Evolutionary conservation across 2,113 vertebrate genomes (phyloP).

Genomic region (Syrmaticus mikado): DNA sequence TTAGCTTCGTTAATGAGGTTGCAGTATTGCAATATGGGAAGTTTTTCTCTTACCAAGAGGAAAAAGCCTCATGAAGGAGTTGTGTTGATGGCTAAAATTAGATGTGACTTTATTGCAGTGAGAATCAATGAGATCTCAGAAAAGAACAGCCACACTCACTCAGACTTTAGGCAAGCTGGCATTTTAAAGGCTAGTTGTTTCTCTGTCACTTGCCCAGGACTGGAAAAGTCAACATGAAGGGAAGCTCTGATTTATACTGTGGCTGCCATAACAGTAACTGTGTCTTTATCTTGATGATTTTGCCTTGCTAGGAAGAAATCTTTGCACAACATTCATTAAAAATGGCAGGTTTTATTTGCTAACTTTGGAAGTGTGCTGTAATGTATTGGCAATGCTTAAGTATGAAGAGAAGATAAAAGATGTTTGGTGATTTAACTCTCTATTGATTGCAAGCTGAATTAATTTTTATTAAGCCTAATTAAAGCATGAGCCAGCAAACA

Average conservation of each 20-base stretch:
- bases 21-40: background rate
- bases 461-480: background rate
- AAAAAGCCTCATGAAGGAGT: background rate
- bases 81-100: background rate
- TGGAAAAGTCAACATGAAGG: constrained; percentile 22
- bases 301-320: constrained; percentile 28
- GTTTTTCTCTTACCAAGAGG: background rate
- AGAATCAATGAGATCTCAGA: background rate
- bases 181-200: constrained; percentile 18
- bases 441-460: constrained; percentile 14
- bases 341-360: constrained; percentile 1
- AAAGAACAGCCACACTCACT: background rate
- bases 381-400: background rate
- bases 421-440: constrained; percentile 16
- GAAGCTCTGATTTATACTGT: background rate
- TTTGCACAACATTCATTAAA: constrained; percentile 9
- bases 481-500: background rate
- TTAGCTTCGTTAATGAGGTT: background rate
- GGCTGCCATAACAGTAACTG: background rate
- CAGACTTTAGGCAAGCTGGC: background rate
- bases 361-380: background rate
- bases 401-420: background rate
- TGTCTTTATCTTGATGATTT: constrained; percentile 10
- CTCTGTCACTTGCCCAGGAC: constrained; percentile 16
- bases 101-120: background rate